These are phyloP conservation scores for Diachasmimorpha longicaudata DNA, from an alignment of 1,140 invertebrate species.

Conservation along the genomic window DNA sequence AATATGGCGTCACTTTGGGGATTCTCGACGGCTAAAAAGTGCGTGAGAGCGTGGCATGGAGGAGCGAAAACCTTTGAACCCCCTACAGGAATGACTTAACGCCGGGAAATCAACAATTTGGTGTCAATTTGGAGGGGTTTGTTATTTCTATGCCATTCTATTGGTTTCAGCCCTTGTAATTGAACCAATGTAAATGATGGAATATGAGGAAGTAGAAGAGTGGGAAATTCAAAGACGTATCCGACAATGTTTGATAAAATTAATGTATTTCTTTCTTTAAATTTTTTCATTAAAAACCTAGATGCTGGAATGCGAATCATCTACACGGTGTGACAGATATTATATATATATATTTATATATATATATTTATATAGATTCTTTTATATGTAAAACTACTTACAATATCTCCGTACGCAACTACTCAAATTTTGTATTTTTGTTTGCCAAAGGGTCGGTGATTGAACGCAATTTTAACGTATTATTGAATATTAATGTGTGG, in stretches of 20 bases:
- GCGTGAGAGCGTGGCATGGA: too few species aligned
- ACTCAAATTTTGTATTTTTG: constrained; percentile 35
- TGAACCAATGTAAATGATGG: too few species aligned
- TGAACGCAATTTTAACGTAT: constrained; percentile 36
- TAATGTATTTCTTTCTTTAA: constrained; percentile 52
- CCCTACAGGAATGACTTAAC: too few species aligned
- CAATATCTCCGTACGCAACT: constrained; percentile 51
- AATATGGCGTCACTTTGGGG: too few species aligned
- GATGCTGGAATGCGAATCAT: constrained; percentile 57
- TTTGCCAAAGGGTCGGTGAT: constrained; percentile 32
- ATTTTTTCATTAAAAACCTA: constrained; percentile 52
- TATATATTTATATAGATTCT: constrained; percentile 25
- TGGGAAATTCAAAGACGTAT: neutral
- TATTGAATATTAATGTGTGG: constrained; percentile 41
- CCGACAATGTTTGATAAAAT: constrained; percentile 47
- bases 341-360: constrained; percentile 43
- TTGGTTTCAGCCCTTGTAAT: too few species aligned
- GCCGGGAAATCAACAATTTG: too few species aligned
- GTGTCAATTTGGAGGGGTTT: too few species aligned
- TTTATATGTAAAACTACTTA: constrained; percentile 61
- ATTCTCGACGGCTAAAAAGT: too few species aligned
- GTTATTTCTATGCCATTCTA: too few species aligned
- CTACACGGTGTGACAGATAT: constrained; percentile 53
- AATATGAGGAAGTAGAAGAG: neutral
- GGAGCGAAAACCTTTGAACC: too few species aligned